Conservation (phyloP, 2,113 vertebrate genomes). For the Cacatua alba region DNA sequence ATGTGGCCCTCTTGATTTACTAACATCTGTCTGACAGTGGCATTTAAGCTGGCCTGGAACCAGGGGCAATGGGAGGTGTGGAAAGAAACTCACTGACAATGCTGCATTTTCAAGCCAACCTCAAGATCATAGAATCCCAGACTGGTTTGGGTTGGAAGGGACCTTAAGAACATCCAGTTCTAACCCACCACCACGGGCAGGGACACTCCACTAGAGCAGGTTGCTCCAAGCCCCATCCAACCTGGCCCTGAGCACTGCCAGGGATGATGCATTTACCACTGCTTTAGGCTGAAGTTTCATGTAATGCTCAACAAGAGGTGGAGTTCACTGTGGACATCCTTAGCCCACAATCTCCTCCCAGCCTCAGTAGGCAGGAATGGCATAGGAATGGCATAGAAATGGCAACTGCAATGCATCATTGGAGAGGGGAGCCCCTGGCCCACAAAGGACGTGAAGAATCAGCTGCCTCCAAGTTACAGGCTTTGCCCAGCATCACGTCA, state of each 20-base stretch:
- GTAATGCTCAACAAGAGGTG: neutral
- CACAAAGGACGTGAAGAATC: neutral
- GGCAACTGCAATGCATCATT: rapidly evolving
- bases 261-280: neutral
- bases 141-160: neutral
- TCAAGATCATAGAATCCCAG: neutral
- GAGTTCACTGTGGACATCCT: neutral
- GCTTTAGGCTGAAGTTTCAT: neutral
- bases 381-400: neutral
- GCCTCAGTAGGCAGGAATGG: neutral
- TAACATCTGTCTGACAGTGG: neutral
- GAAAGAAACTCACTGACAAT: neutral
- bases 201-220: neutral
- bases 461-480: neutral
- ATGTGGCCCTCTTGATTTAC: neutral
- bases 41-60: neutral
- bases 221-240: neutral
- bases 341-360: rapidly evolving
- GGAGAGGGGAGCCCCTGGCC: neutral
- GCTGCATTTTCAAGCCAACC: neutral
- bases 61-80: neutral
- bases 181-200: neutral
- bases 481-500: neutral
- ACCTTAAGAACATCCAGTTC: neutral
- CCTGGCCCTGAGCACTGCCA: neutral